A percentile compares a stretch with the other conserved stretches of the same genome.
These are phyloP conservation scores for Planiliza haematocheilus DNA, from an alignment of 2,113 vertebrate genomes.

Conservation along the genomic window DNA sequence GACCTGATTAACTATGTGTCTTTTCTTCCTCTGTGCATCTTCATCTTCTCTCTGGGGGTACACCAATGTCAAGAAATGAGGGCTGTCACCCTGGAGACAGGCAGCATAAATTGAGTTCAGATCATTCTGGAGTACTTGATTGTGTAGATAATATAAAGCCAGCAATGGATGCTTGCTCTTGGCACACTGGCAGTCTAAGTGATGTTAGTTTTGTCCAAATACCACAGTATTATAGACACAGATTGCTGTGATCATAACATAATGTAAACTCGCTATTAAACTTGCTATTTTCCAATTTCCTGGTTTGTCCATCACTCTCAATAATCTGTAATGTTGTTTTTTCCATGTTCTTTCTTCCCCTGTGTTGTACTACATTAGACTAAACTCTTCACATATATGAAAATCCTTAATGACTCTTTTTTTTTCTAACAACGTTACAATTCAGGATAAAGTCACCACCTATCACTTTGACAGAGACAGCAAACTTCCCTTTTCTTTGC, in stretches of 20 bases:
- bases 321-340: too few species aligned
- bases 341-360: background rate
- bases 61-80: constrained; percentile 60
- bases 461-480: background rate
- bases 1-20: constrained; percentile 61
- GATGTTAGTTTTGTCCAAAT: background rate
- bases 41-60: constrained; percentile 31
- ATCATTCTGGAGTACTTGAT: constrained; percentile 46
- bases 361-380: background rate
- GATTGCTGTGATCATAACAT: background rate
- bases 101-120: constrained; percentile 58
- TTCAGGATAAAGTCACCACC: background rate
- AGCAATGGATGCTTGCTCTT: background rate
- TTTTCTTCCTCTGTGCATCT: constrained; percentile 51
- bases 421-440: background rate
- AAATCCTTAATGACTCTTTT: too few species aligned
- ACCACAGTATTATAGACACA: background rate
- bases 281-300: background rate
- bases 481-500: background rate
- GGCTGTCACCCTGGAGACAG: constrained; percentile 61
- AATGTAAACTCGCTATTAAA: background rate
- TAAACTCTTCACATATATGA: background rate
- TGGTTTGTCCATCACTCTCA: background rate
- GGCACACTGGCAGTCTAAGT: background rate
- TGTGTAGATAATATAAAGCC: constrained; percentile 9